phyloP scores from a whole-genome alignment of 1,140 invertebrate species.

The Meteorus sp. region DNA sequence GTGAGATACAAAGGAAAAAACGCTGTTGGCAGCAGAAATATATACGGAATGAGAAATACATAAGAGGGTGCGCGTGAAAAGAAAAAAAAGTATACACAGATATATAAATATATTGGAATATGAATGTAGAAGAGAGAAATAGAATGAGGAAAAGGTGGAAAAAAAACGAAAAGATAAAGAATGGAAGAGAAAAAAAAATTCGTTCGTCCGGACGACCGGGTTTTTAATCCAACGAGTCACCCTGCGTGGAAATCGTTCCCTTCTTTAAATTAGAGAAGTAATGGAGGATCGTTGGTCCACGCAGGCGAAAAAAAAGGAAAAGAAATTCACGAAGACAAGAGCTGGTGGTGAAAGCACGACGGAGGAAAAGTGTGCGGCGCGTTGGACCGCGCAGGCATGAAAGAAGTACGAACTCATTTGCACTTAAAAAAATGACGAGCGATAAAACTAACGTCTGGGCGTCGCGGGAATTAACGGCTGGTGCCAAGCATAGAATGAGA shows the following conservation, averaged over 20 bases:
- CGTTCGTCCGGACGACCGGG: constrained; percentile 30
- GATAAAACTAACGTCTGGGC: constrained; percentile 54
- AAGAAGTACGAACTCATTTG: constrained; percentile 51
- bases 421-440: constrained; percentile 59
- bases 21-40: constrained; percentile 15
- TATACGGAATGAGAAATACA: constrained; percentile 12
- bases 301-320: constrained; percentile 10
- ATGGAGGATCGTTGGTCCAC: constrained; percentile 38
- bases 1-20: background rate
- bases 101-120: background rate
- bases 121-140: background rate
- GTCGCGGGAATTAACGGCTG: constrained; percentile 42
- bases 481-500: constrained; percentile 19
- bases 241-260: constrained; percentile 45
- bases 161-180: constrained; percentile 13
- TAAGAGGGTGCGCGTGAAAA: background rate
- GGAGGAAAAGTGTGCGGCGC: constrained; percentile 16
- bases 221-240: constrained; percentile 48
- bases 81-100: background rate
- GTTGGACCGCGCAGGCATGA: constrained; percentile 25
- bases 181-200: too few species aligned
- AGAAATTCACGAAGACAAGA: constrained; percentile 22
- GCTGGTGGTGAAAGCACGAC: constrained; percentile 22
- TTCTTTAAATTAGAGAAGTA: constrained; percentile 55
- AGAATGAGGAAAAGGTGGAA: background rate